A percentile compares a stretch with the other conserved stretches of the same genome.
These are phyloP conservation scores for Galemys pyrenaicus DNA, from an alignment of 2,113 vertebrate genomes.

Conservation along the genomic window DNA sequence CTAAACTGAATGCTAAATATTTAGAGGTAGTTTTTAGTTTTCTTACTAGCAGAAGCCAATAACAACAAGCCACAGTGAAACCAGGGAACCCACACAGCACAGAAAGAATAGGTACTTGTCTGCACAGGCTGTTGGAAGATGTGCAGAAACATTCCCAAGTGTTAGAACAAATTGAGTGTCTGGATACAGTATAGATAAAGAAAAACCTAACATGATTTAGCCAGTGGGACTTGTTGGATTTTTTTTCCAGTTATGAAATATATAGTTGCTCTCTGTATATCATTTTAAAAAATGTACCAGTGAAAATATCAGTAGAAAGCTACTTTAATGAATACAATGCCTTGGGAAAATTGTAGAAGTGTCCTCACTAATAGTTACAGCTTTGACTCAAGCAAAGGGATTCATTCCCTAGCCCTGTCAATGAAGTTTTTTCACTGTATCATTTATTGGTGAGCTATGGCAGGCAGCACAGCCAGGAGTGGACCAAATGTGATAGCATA, in stretches of 20 bases:
- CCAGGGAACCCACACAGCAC: background rate
- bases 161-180: background rate
- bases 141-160: background rate
- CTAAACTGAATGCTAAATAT: background rate
- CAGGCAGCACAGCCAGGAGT: background rate
- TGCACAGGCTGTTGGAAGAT: background rate
- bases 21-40: background rate
- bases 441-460: background rate
- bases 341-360: background rate
- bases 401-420: background rate
- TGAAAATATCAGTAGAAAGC: background rate
- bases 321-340: slow-evolving; percentile 1
- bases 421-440: background rate
- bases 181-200: background rate
- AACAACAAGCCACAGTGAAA: background rate
- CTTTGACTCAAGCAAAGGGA: background rate
- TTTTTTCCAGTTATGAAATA: slow-evolving; percentile 2
- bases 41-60: background rate
- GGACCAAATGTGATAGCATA: background rate
- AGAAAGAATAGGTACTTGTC: background rate
- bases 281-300: no score
- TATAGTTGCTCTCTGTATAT: background rate
- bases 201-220: background rate
- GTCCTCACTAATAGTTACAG: background rate
- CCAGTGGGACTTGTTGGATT: background rate